A percentile compares a stretch with the other conserved stretches of the same genome.
These are phyloP conservation scores for Grus americana DNA, from an alignment of 2,113 vertebrate species.

Conservation along the genomic window DNA sequence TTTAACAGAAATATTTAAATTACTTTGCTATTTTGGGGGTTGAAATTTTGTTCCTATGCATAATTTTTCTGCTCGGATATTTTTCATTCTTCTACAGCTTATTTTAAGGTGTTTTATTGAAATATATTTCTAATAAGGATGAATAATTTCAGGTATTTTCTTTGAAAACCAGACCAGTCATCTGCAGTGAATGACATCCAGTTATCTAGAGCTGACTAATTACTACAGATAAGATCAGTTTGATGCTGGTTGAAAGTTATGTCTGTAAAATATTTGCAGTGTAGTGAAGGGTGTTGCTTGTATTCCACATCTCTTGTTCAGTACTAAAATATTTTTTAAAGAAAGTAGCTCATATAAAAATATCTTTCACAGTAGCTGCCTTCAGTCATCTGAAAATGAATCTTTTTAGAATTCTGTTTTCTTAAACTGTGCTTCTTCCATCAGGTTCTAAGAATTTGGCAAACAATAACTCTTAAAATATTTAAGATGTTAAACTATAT, in stretches of 20 bases:
- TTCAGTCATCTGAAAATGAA: neutral
- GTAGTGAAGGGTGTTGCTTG: neutral
- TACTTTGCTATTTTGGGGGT: neutral
- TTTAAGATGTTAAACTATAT: neutral
- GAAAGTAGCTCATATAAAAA: neutral
- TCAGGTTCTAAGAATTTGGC: neutral
- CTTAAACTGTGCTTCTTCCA: neutral
- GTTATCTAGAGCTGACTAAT: neutral
- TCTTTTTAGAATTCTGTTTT: neutral
- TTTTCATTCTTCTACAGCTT: neutral
- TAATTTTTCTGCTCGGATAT: neutral
- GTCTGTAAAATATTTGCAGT: neutral
- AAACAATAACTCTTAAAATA: neutral
- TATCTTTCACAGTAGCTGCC: neutral
- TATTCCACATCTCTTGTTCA: neutral
- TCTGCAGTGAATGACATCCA: neutral
- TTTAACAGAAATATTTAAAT: constrained; percentile 37
- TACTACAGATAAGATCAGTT: neutral
- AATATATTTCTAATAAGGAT: neutral
- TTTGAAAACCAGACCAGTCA: neutral
- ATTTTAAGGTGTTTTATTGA: neutral
- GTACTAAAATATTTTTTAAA: neutral
- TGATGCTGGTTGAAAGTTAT: neutral
- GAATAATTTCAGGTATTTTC: neutral
- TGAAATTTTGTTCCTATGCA: neutral